Base-by-base conservation (phyloP, 2,888 invertebrate genomes). In the Diplazon laetatorius region DNA sequence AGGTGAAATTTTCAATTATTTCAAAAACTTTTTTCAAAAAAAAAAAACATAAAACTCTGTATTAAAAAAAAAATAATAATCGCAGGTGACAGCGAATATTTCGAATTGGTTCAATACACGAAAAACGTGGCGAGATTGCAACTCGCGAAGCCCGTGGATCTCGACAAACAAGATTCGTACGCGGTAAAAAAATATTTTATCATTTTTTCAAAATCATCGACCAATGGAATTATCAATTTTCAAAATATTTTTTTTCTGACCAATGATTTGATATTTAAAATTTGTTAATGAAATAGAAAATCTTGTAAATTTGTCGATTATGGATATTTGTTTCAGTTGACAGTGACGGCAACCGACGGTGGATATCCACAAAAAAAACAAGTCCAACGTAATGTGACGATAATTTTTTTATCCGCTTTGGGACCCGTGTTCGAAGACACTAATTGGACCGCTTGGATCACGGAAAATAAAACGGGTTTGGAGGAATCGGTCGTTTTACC, bases 1-100 rank as follows among this genome's bases (percentile, higher is more conserved):
- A 68, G 91, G 93, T 93, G 84, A 84, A 60, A 44, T 20, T 57
- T 20, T 42, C 52, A 8, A 35, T 22, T 4, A 50, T 37, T 9
- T n/a, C n/a, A n/a, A n/a, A n/a, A n/a, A n/a, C n/a, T n/a, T n/a
- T n/a, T n/a, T n/a, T n/a, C n/a, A n/a, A n/a, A n/a, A n/a, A n/a
- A n/a, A n/a, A n/a, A n/a, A n/a, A n/a, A n/a, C n/a, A n/a, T n/a
- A n/a, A n/a, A n/a, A n/a, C n/a, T n/a, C n/a, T n/a, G n/a, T n/a
- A n/a, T n/a, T n/a, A n/a, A n/a, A n/a, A n/a, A n/a, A n/a, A n/a
- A n/a, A n/a, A n/a, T n/a, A n/a, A n/a, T n/a, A n/a, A 55, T 35
- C 76, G 80, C 71, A 55, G 66, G 57, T 20, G 80, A 81, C 46
- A 70, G 80, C n/a, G 37, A 80, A 52, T 81, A 82, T 48, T 85